Percentiles rank a stretch among this genome's conserved stretches.
These are phyloP conservation scores for Myathropa florea DNA, from an alignment of 2,888 invertebrate genomes.

Conservation along the genomic window DNA sequence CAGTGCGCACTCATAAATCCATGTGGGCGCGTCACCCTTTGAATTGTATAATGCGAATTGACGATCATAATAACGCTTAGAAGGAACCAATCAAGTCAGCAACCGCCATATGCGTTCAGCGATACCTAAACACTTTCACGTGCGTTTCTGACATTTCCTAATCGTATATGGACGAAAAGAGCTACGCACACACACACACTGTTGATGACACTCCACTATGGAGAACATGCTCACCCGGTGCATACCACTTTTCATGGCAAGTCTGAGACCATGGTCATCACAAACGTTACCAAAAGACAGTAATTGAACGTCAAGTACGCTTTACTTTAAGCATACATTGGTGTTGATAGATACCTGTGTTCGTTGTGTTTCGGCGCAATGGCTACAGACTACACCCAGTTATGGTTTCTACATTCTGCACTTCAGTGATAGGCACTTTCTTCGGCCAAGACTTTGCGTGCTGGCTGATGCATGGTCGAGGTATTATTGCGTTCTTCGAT, in stretches of 20 bases:
- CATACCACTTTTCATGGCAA: conserved; percentile 73
- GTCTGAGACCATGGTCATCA: conserved; percentile 23
- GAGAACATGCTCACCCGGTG: conserved; percentile 72
- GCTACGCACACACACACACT: background rate
- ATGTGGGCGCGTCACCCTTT: conserved; percentile 32
- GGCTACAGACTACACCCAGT: conserved; percentile 45
- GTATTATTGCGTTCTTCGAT: conserved; percentile 73
- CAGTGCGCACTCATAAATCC: conserved; percentile 1
- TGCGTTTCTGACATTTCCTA: conserved; percentile 44
- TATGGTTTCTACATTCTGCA: conserved; percentile 52
- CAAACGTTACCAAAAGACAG: conserved; percentile 30
- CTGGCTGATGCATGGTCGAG: conserved; percentile 51
- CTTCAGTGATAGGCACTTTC: conserved; percentile 56
- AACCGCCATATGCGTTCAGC: conserved; percentile 3
- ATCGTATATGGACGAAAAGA: background rate
- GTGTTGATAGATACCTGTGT: background rate
- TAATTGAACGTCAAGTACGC: conserved; percentile 44
- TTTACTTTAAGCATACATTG: background rate
- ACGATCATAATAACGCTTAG: conserved; percentile 14
- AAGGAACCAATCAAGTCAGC: conserved; percentile 17
- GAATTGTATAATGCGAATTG: conserved; percentile 46
- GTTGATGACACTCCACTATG: conserved; percentile 9
- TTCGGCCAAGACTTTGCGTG: conserved; percentile 46
- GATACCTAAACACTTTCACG: conserved; percentile 57
- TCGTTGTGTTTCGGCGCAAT: background rate